A percentile compares a stretch with the other conserved stretches of the same genome.
Evolutionary conservation across 2,113 vertebrate genomes (phyloP).

Genomic region (Oceanites oceanicus): DNA sequence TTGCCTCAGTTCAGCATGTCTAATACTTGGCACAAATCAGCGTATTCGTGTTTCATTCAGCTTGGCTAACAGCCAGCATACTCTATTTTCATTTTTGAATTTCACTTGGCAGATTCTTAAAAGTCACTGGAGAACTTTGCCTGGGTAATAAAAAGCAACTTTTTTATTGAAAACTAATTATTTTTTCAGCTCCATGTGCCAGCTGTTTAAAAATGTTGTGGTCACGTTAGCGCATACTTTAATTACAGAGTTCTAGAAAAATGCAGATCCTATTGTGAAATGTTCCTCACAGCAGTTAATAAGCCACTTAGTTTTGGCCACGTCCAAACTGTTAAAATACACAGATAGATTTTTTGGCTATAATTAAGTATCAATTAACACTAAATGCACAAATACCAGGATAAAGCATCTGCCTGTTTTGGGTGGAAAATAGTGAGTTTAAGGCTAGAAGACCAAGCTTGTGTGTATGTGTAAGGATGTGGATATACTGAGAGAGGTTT

Average conservation of each 20-base stretch:
- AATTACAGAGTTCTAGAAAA: constrained; percentile 67
- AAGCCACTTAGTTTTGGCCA: constrained; percentile 11
- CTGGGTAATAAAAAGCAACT: constrained; percentile 77
- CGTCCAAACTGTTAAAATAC: constrained; percentile 31
- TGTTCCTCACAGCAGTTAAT: constrained; percentile 39
- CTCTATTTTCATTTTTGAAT: constrained; percentile 78
- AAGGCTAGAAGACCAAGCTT: background rate
- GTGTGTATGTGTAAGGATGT: background rate
- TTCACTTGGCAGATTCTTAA: constrained; percentile 79
- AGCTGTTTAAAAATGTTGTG: constrained; percentile 74
- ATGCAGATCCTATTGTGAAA: constrained; percentile 62
- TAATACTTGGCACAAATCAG: constrained; percentile 70
- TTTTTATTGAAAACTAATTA: constrained; percentile 81
- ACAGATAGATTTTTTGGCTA: background rate
- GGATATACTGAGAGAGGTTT: background rate
- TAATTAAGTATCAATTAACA: constrained; percentile 32
- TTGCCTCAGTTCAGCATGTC: constrained; percentile 60
- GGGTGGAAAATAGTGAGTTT: background rate
- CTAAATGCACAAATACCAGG: background rate
- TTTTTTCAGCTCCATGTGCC: constrained; percentile 74
- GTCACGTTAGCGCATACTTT: constrained; percentile 70
- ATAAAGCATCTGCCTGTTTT: background rate
- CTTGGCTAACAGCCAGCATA: constrained; percentile 71
- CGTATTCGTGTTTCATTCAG: constrained; percentile 73
- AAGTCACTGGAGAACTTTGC: constrained; percentile 79